phyloP scores from a whole-genome alignment of 2,797 vertebrate genomes.

The Helostoma temminkii region DNA sequence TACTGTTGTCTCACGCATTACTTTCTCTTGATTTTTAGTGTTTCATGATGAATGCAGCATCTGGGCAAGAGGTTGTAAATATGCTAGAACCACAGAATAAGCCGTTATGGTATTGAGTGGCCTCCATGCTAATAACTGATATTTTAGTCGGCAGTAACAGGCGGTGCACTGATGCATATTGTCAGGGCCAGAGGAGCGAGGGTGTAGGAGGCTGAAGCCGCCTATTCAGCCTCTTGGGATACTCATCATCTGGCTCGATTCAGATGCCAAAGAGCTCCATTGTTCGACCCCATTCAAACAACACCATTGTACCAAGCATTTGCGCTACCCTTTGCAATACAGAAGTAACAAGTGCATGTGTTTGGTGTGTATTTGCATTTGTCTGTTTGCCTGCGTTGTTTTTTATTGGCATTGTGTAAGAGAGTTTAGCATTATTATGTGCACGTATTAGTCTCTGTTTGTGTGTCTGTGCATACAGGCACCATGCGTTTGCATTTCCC shows the following conservation, averaged over 20 bases:
- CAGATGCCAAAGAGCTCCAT: slow-evolving; percentile 76
- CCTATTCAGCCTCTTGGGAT: slow-evolving; percentile 75
- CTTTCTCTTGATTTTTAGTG: not conserved
- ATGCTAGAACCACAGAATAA: slow-evolving; percentile 32
- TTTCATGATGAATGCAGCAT: not conserved
- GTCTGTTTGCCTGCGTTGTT: slow-evolving; percentile 27
- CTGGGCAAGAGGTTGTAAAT: slow-evolving; percentile 35
- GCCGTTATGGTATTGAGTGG: slow-evolving; percentile 50
- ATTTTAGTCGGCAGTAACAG: slow-evolving; percentile 62
- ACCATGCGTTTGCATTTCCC: slow-evolving; percentile 66
- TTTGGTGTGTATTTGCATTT: slow-evolving; percentile 33
- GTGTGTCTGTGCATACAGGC: slow-evolving; percentile 36
- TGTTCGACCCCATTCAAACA: slow-evolving; percentile 80
- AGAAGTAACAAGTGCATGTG: slow-evolving; percentile 45
- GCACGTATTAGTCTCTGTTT: slow-evolving; percentile 32
- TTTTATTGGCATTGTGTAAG: slow-evolving; percentile 46
- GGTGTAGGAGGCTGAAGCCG: slow-evolving; percentile 75
- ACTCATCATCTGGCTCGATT: slow-evolving; percentile 77
- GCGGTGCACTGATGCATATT: slow-evolving; percentile 64
- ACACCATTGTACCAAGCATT: slow-evolving; percentile 74
- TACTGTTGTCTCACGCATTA: not conserved
- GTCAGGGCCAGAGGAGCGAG: slow-evolving; percentile 61
- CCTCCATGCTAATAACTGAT: slow-evolving; percentile 60
- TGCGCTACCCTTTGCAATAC: slow-evolving; percentile 60
- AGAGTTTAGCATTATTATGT: slow-evolving; percentile 36